These are phyloP conservation scores for Hesperia comma DNA, from an alignment of 2,888 invertebrate species.

Conservation along the genomic window DNA sequence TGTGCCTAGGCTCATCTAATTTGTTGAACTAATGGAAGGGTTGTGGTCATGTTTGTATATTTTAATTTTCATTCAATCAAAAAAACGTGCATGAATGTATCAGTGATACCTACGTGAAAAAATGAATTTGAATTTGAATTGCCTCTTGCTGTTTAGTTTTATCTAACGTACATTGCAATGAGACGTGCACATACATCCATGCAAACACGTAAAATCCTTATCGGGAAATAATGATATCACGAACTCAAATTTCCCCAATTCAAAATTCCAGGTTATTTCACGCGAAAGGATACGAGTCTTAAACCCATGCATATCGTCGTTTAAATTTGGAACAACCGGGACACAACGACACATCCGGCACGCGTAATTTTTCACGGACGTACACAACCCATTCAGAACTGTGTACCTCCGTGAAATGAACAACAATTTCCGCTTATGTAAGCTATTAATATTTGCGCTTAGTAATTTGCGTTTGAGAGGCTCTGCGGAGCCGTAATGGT, in stretches of 20 bases:
- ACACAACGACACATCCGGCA: conserved; percentile 26
- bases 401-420: conserved; percentile 40
- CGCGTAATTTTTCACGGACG: conserved; percentile 37
- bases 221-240: no score
- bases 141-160: background rate
- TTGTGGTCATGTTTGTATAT: background rate
- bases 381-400: conserved; percentile 9
- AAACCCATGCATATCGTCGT: conserved; percentile 2
- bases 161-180: background rate
- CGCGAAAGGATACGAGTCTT: background rate
- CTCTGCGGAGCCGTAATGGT: conserved; percentile 6
- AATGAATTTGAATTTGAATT: no score
- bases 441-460: conserved; percentile 43
- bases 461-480: conserved; percentile 35
- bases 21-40: background rate
- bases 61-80: background rate
- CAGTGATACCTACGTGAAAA: no score
- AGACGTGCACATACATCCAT: no score
- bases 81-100: no score
- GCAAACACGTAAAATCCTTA: no score
- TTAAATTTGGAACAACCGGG: background rate
- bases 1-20: background rate
- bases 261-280: no score
- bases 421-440: conserved; percentile 44
- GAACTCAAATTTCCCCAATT: no score